Conservation (phyloP, 2,797 vertebrate genomes). For the Phalloptychus januarius region DNA sequence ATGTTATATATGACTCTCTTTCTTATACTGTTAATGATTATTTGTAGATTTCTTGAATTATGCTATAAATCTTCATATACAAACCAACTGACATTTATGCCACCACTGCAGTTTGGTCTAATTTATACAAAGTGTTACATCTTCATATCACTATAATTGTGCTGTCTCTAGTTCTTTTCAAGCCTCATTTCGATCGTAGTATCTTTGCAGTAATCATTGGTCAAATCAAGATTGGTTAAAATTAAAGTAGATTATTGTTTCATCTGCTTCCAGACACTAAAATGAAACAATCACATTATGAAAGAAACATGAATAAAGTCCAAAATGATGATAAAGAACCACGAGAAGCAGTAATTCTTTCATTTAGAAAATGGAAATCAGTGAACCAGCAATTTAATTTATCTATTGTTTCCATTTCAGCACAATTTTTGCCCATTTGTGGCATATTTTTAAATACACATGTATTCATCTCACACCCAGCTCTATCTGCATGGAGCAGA, state of each 20-base stretch:
- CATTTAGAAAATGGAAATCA: constrained; percentile 79
- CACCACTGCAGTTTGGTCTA: constrained; percentile 17
- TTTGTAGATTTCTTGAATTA: constrained; percentile 23
- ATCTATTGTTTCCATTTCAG: constrained; percentile 81
- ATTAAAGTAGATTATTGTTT: constrained; percentile 69
- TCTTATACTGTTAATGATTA: constrained; percentile 13
- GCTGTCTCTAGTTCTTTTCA: constrained; percentile 30
- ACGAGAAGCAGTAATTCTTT: constrained; percentile 74
- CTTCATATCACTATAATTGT: constrained; percentile 21
- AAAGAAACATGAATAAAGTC: constrained; percentile 44
- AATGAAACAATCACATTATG: constrained; percentile 54
- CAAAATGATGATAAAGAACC: constrained; percentile 74
- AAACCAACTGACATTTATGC: constrained; percentile 35
- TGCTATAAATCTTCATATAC: constrained; percentile 27
- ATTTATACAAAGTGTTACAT: constrained; percentile 33
- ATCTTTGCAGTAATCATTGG: constrained; percentile 51
- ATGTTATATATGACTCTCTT: constrained; percentile 33
- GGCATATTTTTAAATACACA: constrained; percentile 62
- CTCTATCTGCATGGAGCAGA: constrained; percentile 74
- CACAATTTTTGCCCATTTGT: constrained; percentile 78
- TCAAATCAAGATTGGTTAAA: constrained; percentile 55
- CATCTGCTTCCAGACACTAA: constrained; percentile 50
- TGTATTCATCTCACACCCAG: constrained; percentile 77
- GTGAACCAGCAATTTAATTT: constrained; percentile 81
- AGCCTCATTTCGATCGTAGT: constrained; percentile 40